Percentiles rank a stretch among this genome's conserved stretches.
These are phyloP conservation scores for Platichthys stellatus DNA, from an alignment of 2,113 vertebrate genomes.

Conservation along the genomic window DNA sequence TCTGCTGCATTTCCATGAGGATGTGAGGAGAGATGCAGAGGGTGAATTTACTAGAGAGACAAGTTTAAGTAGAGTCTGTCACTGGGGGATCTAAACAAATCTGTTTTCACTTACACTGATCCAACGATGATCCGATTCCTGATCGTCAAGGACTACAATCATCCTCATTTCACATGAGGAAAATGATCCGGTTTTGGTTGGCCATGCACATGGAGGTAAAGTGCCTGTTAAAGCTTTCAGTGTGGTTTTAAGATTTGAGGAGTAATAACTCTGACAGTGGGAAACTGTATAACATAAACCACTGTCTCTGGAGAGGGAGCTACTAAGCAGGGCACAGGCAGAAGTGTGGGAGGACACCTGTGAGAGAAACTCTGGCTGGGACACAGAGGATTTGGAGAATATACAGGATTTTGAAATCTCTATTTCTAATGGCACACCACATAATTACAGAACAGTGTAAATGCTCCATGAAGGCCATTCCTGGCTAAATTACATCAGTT, in stretches of 20 bases:
- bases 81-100: constrained; percentile 54
- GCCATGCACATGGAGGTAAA: constrained; percentile 20
- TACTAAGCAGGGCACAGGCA: constrained; percentile 39
- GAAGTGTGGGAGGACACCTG: constrained; percentile 38
- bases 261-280: constrained; percentile 35
- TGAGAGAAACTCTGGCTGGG: constrained; percentile 39
- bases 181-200: constrained; percentile 30
- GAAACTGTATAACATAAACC: constrained; percentile 64
- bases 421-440: constrained; percentile 67
- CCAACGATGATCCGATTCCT: constrained; percentile 19
- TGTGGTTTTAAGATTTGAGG: constrained; percentile 34
- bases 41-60: constrained; percentile 8
- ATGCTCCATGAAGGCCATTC: constrained; percentile 64
- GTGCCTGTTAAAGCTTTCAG: constrained; percentile 48
- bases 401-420: constrained; percentile 59
- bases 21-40: constrained; percentile 6
- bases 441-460: constrained; percentile 77
- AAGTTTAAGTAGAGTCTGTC: constrained; percentile 29
- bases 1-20: constrained; percentile 21
- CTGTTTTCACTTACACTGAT: constrained; percentile 53
- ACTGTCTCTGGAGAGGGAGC: constrained; percentile 38
- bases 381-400: constrained; percentile 24
- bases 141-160: constrained; percentile 13
- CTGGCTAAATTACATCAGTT: constrained; percentile 56
- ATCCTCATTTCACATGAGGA: constrained; percentile 33